Evolutionary conservation across 35 echinoderm and acorn worm genomes (phyloP), one percentile per base, ranked within the genome.

Genomic region (Eucidaris tribuloides): DNA sequence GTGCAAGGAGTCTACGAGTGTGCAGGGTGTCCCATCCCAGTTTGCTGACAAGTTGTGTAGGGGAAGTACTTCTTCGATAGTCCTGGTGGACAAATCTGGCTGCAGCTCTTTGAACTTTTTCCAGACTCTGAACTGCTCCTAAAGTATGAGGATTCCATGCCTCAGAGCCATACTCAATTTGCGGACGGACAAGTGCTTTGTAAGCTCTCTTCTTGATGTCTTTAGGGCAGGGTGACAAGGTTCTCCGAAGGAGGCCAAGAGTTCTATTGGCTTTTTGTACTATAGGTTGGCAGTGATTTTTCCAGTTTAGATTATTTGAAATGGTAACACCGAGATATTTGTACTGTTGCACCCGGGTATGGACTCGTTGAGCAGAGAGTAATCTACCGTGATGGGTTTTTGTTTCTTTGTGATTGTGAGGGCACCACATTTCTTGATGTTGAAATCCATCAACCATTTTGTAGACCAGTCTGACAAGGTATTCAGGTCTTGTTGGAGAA

Each of bases 371-470:
- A n/a, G n/a, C n/a, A n/a, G n/a, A n/a, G n/a, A n/a, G n/a, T n/a
- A n/a, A n/a, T n/a, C n/a, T n/a, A n/a, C n/a, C n/a, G n/a, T n/a
- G n/a, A n/a, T n/a, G n/a, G n/a, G n/a, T n/a, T n/a, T n/a, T n/a
- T n/a, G n/a, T n/a, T n/a, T n/a, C n/a, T n/a, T n/a, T n/a, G n/a
- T n/a, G n/a, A n/a, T n/a, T n/a, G n/a, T n/a, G n/a, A n/a, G n/a
- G n/a, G n/a, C n/a, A n/a, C n/a, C n/a, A n/a, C n/a, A 56, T 56
- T 14, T 56, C 14, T 0, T n/a, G n/a, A n/a, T n/a, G n/a, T 82
- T 82, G 18, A 82, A 82, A n/a, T 57, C 62, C 79, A 82, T 82
- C 13, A 82, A 42, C 79, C 58, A 82, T 31, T 18, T 62, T 15
- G 58, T 57, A 2, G 79, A 31, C 79, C 54, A 82, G 37, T 30